phyloP scores from a whole-genome alignment of 1,140 invertebrate genomes.

The Metopolophium dirhodum region DNA sequence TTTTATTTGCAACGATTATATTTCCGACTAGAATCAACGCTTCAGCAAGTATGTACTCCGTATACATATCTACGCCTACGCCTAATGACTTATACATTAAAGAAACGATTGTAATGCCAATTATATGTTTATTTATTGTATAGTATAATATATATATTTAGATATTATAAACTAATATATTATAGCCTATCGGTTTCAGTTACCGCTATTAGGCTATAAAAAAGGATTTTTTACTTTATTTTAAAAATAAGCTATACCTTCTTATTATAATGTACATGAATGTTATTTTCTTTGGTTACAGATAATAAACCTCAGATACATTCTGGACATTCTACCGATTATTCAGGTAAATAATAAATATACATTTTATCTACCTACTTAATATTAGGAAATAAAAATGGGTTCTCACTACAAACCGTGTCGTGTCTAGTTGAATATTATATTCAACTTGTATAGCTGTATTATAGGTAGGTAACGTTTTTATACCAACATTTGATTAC shows the following conservation, averaged over 20 bases:
- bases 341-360: background rate
- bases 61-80: background rate
- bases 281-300: conserved; percentile 5
- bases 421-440: too few species aligned
- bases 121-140: background rate
- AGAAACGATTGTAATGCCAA: background rate
- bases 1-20: conserved; percentile 27
- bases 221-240: background rate
- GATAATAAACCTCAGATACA: background rate
- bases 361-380: too few species aligned
- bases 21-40: conserved; percentile 10
- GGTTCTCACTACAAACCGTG: too few species aligned
- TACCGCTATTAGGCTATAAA: background rate
- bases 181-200: background rate
- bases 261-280: background rate
- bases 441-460: too few species aligned
- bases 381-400: too few species aligned
- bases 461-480: too few species aligned
- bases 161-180: too few species aligned
- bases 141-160: background rate
- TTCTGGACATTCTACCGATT: conserved; percentile 16
- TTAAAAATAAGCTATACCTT: background rate
- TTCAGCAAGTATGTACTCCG: background rate
- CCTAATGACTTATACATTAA: background rate
- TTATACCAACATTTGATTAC: too few species aligned